A percentile compares a stretch with the other conserved stretches of the same genome.
phyloP scores from a whole-genome alignment of 2,888 invertebrate genomes.

The Muschampia staudingeri region DNA sequence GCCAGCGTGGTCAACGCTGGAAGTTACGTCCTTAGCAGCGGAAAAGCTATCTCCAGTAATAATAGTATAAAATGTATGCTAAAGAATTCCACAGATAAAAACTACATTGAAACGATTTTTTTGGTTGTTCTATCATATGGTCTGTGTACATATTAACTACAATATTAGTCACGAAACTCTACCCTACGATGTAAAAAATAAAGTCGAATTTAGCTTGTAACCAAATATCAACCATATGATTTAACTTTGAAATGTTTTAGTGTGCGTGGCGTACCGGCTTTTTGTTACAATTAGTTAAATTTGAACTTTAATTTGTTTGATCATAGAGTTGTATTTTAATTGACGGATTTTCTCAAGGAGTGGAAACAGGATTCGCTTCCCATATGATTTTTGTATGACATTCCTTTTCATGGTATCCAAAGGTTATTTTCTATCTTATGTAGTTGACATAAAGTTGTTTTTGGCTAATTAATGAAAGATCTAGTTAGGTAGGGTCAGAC shows the following conservation, averaged over 20 bases:
- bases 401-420: conserved; percentile 74
- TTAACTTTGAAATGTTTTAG: conserved; percentile 80
- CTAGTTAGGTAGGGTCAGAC: conserved; percentile 80
- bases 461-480: conserved; percentile 71
- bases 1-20: background rate
- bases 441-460: conserved; percentile 58
- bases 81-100: background rate
- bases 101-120: background rate
- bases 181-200: background rate
- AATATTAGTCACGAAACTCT: conserved; percentile 46
- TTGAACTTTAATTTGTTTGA: rapidly evolving
- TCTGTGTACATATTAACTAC: background rate
- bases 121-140: conserved; percentile 4
- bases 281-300: conserved; percentile 34
- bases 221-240: conserved; percentile 78
- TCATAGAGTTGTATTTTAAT: conserved; percentile 66
- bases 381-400: conserved; percentile 89
- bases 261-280: conserved; percentile 77
- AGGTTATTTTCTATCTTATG: conserved; percentile 68
- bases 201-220: conserved; percentile 44
- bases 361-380: conserved; percentile 86
- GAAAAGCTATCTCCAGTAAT: no score
- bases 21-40: no score
- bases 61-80: background rate
- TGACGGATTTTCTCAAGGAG: conserved; percentile 65